Conservation (phyloP, 2,797 vertebrate species). For the Peromyscus attwateri region DNA sequence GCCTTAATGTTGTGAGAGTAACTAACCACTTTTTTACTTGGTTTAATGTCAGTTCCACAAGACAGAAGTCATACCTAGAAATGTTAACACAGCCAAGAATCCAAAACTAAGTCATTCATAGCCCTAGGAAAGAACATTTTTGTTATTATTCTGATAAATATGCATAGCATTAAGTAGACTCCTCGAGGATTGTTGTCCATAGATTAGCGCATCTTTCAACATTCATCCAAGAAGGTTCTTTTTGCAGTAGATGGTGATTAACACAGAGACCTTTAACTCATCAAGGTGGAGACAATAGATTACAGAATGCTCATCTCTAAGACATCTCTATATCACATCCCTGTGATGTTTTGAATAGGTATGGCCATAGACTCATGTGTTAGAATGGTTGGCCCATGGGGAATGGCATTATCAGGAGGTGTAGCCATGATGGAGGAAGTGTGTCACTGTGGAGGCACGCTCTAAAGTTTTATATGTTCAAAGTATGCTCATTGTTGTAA, state of each 20-base stretch:
- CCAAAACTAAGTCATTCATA: background rate
- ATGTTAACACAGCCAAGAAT: background rate
- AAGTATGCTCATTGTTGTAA: too few species aligned
- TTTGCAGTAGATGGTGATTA: background rate
- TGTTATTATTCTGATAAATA: background rate
- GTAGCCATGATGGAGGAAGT: too few species aligned
- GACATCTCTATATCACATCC: background rate
- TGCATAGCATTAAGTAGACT: background rate
- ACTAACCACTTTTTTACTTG: background rate
- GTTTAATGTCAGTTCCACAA: background rate
- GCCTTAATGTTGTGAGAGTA: background rate
- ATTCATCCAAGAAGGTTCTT: background rate
- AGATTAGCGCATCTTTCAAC: background rate
- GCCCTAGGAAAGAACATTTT: background rate
- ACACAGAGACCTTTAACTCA: background rate
- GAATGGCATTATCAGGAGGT: too few species aligned
- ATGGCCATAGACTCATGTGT: too few species aligned
- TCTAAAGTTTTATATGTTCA: too few species aligned
- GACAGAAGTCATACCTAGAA: background rate
- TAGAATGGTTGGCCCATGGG: too few species aligned
- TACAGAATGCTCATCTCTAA: background rate
- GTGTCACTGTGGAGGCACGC: too few species aligned
- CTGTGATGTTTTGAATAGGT: background rate
- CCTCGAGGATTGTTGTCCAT: background rate
- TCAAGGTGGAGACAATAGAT: background rate